Evolutionary conservation across 92 coral and sea anemone genomes (phyloP).

Genomic region (Desmophyllum pertusum): DNA sequence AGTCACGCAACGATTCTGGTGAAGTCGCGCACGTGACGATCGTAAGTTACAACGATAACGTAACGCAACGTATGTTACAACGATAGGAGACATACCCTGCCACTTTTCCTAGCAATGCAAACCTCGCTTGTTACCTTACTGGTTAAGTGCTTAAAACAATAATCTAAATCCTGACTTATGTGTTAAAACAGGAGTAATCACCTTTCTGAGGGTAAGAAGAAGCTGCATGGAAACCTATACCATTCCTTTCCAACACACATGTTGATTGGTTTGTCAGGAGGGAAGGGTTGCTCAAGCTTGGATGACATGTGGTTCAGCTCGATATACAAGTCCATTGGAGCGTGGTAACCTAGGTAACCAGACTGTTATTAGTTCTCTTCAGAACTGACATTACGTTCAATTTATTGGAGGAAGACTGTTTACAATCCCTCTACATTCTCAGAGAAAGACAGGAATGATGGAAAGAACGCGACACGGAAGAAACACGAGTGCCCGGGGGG

Average conservation of each 20-base stretch:
- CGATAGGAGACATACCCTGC: no score
- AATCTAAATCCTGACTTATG: not conserved
- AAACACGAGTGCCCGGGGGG: no score
- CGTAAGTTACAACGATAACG: no score
- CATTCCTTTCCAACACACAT: slow-evolving; percentile 98
- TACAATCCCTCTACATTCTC: no score
- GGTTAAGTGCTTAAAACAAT: not conserved
- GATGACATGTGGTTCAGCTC: slow-evolving; percentile 82
- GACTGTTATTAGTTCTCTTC: not conserved
- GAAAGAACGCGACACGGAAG: no score
- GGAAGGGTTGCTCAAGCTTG: slow-evolving; percentile 57
- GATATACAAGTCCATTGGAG: slow-evolving; percentile 90
- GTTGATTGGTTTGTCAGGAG: slow-evolving; percentile 69
- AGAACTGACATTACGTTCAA: no score
- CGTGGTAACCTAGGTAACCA: slow-evolving; percentile 84
- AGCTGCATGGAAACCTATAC: slow-evolving; percentile 94
- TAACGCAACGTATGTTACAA: no score
- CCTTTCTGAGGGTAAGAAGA: slow-evolving; percentile 93
- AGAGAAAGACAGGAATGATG: no score
- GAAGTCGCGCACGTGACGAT: no score
- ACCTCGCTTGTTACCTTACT: not conserved
- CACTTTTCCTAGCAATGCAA: not conserved
- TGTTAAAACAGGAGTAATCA: slow-evolving; percentile 8
- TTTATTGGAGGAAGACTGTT: no score
- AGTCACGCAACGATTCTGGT: no score